Evolutionary conservation across 1,140 invertebrate species (phyloP).

Genomic region (Drosophila bocki): DNA sequence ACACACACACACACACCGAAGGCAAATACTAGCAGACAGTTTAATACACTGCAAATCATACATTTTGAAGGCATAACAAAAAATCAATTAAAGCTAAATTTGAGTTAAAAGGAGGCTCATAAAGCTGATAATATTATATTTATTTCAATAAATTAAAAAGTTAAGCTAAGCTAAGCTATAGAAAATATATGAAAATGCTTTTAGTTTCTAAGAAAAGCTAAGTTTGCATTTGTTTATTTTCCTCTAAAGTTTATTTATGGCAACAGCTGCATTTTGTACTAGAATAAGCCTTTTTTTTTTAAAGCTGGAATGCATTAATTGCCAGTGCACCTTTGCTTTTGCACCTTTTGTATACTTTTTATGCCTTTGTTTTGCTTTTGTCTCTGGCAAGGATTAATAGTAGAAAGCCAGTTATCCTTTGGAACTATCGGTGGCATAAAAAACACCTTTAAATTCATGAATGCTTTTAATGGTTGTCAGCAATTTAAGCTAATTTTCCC

Average conservation of each 20-base stretch:
- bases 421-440: background rate
- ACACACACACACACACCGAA: background rate
- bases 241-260: background rate
- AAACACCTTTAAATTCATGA: background rate
- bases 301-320: background rate
- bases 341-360: background rate
- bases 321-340: background rate
- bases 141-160: background rate
- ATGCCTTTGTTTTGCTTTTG: background rate
- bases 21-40: conserved; percentile 5
- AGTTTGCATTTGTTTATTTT: background rate
- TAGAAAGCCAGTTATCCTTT: background rate
- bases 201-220: background rate
- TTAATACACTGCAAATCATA: conserved; percentile 18
- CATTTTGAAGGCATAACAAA: background rate
- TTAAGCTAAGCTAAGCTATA: background rate
- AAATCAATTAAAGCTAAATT: background rate
- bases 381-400: background rate
- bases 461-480: background rate
- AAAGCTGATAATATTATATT: background rate
- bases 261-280: background rate
- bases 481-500: conserved; percentile 1
- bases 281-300: background rate
- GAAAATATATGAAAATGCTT: background rate
- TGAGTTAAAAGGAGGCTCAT: no score